These are phyloP conservation scores for Ischnus inquisitorius DNA, from an alignment of 2,888 invertebrate species.

Conservation along the genomic window DNA sequence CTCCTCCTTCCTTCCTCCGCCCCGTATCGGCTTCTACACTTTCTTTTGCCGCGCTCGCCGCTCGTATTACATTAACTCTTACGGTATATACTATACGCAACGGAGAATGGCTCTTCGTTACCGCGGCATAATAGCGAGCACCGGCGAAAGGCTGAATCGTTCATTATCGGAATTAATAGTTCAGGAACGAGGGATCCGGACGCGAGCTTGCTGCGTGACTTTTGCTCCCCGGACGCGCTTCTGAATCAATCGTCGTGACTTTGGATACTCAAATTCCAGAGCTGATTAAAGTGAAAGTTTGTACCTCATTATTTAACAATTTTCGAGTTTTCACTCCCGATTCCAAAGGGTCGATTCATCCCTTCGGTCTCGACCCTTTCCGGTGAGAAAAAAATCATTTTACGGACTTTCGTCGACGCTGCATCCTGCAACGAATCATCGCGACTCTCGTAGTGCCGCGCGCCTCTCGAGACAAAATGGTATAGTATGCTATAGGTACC, in stretches of 20 bases:
- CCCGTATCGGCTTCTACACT: conserved; percentile 53
- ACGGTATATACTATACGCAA: conserved; percentile 28
- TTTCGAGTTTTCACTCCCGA: neutral
- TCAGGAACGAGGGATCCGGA: conserved; percentile 40
- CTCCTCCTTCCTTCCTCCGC: neutral
- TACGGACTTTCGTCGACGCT: neutral
- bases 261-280: conserved; percentile 38
- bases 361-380: conserved; percentile 13
- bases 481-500: conserved; percentile 46
- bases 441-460: conserved; percentile 36
- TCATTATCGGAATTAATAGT: conserved; percentile 77
- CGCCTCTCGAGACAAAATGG: conserved; percentile 38
- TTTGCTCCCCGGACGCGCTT: conserved; percentile 22
- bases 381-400: neutral
- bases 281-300: conserved; percentile 17
- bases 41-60: conserved; percentile 61
- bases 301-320: neutral
- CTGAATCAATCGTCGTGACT: neutral
- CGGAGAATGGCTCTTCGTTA: conserved; percentile 76
- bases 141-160: conserved; percentile 72
- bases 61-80: conserved; percentile 36
- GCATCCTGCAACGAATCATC: conserved; percentile 46
- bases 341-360: neutral
- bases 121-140: conserved; percentile 60
- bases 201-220: conserved; percentile 37